phyloP scores from a whole-genome alignment of 1,140 invertebrate genomes.

The Temnothorax nylanderi region DNA sequence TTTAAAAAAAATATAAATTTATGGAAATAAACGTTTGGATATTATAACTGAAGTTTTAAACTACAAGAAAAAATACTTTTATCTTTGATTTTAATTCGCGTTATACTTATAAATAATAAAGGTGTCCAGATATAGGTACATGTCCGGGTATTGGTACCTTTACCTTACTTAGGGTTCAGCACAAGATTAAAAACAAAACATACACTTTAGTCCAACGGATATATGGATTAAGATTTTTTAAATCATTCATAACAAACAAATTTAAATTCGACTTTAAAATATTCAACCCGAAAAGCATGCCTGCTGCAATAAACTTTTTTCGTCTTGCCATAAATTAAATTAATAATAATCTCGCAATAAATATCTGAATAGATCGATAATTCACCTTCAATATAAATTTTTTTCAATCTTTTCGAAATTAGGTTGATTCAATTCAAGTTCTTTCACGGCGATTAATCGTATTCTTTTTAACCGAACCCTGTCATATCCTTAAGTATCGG shows the following conservation, averaged over 20 bases:
- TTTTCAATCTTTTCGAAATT: constrained; percentile 10
- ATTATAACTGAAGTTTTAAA: no score
- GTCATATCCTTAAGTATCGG: neutral
- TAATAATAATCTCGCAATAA: neutral
- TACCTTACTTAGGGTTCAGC: neutral
- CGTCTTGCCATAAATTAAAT: neutral
- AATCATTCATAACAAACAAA: neutral
- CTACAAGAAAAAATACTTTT: no score
- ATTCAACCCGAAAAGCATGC: neutral
- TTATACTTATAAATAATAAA: no score
- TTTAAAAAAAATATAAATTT: no score
- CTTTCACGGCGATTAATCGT: neutral
- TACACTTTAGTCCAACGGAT: neutral
- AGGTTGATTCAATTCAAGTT: neutral
- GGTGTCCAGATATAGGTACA: no score
- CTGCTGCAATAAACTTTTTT: neutral
- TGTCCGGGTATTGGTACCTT: no score
- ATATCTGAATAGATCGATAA: neutral
- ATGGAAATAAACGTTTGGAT: no score
- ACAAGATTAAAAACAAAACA: neutral
- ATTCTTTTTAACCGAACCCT: neutral
- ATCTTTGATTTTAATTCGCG: no score
- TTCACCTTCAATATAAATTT: neutral
- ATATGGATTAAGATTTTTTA: neutral
- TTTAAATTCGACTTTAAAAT: neutral